Percentiles rank a stretch among this genome's conserved stretches.
These are phyloP conservation scores for Drosophila auraria DNA, from an alignment of 1,140 invertebrate species.

Conservation along the genomic window DNA sequence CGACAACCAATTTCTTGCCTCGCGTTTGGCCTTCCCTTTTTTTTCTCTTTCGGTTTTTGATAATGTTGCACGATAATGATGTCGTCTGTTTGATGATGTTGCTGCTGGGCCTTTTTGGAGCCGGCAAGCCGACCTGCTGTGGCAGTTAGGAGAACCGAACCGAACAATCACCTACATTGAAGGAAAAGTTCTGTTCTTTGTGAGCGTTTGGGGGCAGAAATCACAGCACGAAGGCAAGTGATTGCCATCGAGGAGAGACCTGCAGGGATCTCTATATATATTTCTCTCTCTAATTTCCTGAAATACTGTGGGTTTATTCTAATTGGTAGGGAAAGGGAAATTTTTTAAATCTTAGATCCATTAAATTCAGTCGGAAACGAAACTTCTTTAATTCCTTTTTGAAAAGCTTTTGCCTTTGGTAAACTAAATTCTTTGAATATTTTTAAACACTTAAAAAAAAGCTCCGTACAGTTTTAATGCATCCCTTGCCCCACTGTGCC, in stretches of 20 bases:
- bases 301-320: conserved; percentile 1
- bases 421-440: no score
- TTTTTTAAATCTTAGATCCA: no score
- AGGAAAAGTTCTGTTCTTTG: conserved; percentile 50
- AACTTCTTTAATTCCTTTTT: no score
- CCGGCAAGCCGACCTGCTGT: conserved; percentile 37
- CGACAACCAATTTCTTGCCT: conserved; percentile 72
- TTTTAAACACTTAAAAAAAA: no score
- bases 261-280: conserved; percentile 22
- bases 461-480: no score
- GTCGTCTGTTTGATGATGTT: conserved; percentile 82
- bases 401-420: background rate
- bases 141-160: conserved; percentile 33
- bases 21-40: conserved; percentile 17
- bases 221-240: conserved; percentile 81
- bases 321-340: background rate
- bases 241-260: conserved; percentile 71
- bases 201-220: conserved; percentile 66
- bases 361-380: no score
- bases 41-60: conserved; percentile 46
- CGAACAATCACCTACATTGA: conserved; percentile 74
- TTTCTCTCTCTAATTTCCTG: conserved; percentile 7
- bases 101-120: conserved; percentile 26
- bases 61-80: conserved; percentile 83
- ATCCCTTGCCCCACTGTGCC: conserved; percentile 46